Conservation (phyloP, 2,888 invertebrate genomes). For the Hetaerina titia region DNA sequence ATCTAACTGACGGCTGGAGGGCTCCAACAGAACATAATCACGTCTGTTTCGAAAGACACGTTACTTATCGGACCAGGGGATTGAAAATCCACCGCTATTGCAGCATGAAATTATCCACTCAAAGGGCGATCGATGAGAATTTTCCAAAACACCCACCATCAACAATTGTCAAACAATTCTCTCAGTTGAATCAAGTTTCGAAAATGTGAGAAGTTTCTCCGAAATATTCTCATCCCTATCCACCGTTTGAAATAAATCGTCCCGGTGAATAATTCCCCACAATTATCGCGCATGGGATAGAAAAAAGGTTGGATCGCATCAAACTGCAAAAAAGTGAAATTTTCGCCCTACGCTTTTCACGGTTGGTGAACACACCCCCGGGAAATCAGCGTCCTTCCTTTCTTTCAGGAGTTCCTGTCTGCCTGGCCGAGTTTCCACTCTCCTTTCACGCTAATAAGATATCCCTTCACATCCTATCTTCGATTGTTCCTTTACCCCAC, state of each 20-base stretch:
- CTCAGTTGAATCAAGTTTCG: neutral
- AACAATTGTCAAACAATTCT: neutral
- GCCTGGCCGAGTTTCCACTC: neutral
- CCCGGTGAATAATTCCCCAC: neutral
- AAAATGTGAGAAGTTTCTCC: neutral
- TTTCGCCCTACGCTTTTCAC: neutral
- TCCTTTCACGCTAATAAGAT: constrained; percentile 8
- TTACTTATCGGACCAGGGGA: no score
- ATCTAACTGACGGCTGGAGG: no score
- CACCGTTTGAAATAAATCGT: neutral
- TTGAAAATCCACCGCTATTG: no score
- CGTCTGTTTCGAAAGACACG: no score
- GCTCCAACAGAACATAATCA: no score
- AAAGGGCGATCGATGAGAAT: neutral
- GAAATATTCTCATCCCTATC: neutral
- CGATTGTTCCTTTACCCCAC: neutral
- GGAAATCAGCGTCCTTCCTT: constrained; percentile 2
- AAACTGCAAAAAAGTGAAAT: neutral
- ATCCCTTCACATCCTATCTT: neutral
- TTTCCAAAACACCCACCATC: neutral
- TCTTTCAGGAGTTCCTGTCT: neutral
- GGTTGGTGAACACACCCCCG: neutral
- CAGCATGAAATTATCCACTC: neutral
- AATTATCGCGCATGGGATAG: neutral
- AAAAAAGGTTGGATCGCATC: constrained; percentile 4